A percentile compares a stretch with the other conserved stretches of the same genome.
phyloP scores from a whole-genome alignment of 1,140 invertebrate species.

The Papilio glaucus region DNA sequence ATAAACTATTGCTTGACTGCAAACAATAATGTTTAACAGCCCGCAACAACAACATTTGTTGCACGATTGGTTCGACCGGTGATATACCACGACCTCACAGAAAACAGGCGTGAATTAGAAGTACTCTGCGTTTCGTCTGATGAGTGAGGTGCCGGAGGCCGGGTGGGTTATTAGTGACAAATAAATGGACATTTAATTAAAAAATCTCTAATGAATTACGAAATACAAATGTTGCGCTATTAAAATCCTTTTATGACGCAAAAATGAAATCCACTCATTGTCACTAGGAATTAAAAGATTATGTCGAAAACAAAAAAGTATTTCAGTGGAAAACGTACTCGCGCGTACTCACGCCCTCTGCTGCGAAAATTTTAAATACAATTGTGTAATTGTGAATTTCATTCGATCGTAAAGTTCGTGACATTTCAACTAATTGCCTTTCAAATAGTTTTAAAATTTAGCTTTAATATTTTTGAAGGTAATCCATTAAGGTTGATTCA shows the following conservation, averaged over 20 bases:
- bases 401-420: constrained; percentile 8
- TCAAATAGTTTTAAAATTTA: background rate
- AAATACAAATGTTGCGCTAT: constrained; percentile 4
- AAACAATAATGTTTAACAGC: too few relatives aligned
- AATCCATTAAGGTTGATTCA: too few relatives aligned
- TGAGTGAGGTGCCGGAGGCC: too few relatives aligned
- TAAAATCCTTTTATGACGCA: constrained; percentile 14
- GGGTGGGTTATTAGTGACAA: too few relatives aligned
- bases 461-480: background rate
- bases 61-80: too few relatives aligned
- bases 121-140: too few relatives aligned
- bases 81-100: too few relatives aligned
- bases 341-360: background rate
- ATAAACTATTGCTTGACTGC: too few relatives aligned
- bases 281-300: constrained; percentile 36
- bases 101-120: too few relatives aligned
- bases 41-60: too few relatives aligned
- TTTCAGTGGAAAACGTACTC: background rate
- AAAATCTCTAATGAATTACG: background rate
- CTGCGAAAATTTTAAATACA: constrained; percentile 30
- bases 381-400: constrained; percentile 27
- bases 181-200: background rate
- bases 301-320: constrained; percentile 2
- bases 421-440: constrained; percentile 24
- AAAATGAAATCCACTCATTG: constrained; percentile 26